phyloP scores from a whole-genome alignment of 2,113 vertebrate species.

The Plecturocebus donacophilus region DNA sequence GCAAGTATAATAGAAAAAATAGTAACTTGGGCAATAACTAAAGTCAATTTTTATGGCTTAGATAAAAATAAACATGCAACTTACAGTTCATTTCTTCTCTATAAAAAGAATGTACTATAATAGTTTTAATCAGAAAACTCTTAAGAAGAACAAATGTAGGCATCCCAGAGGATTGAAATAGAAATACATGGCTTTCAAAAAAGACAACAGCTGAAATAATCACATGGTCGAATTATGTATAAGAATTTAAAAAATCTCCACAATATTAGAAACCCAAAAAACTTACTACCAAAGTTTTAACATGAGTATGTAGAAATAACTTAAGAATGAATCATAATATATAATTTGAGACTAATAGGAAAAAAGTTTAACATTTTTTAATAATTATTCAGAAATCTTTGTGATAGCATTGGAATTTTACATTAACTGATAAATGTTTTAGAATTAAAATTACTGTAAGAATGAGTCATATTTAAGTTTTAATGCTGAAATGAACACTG shows the following conservation, averaged over 20 bases:
- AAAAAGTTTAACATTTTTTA: slow-evolving; percentile 40
- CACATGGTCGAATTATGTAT: slow-evolving; percentile 6
- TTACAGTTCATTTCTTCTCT: not conserved
- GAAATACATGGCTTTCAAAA: slow-evolving; percentile 41
- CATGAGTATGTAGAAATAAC: slow-evolving; percentile 45
- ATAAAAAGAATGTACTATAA: not conserved
- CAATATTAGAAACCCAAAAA: slow-evolving; percentile 39
- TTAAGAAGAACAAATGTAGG: slow-evolving; percentile 35
- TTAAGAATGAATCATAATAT: slow-evolving; percentile 44
- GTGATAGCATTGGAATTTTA: slow-evolving; percentile 16
- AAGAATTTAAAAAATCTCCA: not conserved
- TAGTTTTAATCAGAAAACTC: not conserved
- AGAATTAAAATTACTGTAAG: slow-evolving; percentile 71
- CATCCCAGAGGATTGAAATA: not conserved
- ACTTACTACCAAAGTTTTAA: slow-evolving; percentile 19
- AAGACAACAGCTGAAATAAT: slow-evolving; percentile 42
- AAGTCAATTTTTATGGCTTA: not conserved
- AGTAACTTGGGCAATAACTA: not conserved
- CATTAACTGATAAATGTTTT: not conserved
- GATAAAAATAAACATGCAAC: not conserved
- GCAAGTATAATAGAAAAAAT: not conserved
- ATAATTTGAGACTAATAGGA: slow-evolving; percentile 49
- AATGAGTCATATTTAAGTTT: slow-evolving; percentile 66
- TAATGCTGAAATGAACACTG: not conserved
- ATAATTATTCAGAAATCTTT: slow-evolving; percentile 65